phyloP scores from a whole-genome alignment of 2,797 vertebrate genomes.

The Ptychobarbus kaznakovi region DNA sequence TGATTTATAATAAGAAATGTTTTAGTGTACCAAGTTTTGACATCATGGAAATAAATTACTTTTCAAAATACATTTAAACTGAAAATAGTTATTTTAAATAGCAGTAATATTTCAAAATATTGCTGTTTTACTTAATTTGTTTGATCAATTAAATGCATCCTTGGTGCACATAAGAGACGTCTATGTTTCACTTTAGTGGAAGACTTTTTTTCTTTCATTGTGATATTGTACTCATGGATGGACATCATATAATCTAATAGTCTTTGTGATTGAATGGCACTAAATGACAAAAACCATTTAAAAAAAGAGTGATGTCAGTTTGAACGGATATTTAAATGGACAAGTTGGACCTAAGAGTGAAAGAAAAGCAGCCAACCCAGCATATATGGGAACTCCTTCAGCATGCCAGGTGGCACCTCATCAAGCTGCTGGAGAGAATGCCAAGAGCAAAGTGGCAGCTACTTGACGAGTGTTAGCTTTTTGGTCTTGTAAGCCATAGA shows the following conservation, averaged over 20 bases:
- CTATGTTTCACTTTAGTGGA: background rate
- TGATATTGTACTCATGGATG: background rate
- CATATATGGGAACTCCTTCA: background rate
- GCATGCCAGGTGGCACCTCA: conserved; percentile 1
- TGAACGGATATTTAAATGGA: background rate
- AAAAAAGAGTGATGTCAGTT: background rate
- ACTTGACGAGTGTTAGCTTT: background rate
- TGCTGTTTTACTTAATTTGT: background rate
- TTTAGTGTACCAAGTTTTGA: too few species aligned
- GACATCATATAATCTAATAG: background rate
- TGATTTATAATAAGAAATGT: too few species aligned
- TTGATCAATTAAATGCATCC: background rate
- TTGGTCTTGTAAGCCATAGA: background rate
- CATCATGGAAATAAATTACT: too few species aligned
- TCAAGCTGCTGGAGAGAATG: background rate
- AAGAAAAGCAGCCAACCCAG: conserved; percentile 7
- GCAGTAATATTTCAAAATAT: too few species aligned
- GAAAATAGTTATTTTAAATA: too few species aligned
- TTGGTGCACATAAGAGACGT: background rate
- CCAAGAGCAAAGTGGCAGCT: conserved; percentile 5
- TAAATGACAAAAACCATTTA: background rate
- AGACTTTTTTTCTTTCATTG: background rate
- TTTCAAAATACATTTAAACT: too few species aligned
- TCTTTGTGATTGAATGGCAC: background rate
- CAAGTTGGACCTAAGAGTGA: conserved; percentile 8